phyloP scores from a whole-genome alignment of 2,797 vertebrate genomes.

The Carcharodon carcharias region DNA sequence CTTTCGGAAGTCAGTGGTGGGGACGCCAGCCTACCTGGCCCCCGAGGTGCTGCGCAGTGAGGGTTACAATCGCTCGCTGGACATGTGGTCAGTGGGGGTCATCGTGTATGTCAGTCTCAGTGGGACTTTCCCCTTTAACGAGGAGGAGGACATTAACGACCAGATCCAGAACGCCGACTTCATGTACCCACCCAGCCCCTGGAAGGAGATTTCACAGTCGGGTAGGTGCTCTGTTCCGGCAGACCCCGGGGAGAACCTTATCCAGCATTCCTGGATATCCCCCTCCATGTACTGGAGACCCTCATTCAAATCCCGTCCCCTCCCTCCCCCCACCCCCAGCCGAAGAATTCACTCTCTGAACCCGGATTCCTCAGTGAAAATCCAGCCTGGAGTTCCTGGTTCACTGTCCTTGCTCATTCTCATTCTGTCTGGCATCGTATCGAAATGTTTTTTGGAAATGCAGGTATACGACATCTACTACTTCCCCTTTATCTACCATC shows the following conservation, averaged over 20 bases:
- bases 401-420: too few species aligned
- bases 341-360: too few species aligned
- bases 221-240: constrained; percentile 38
- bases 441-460: too few species aligned
- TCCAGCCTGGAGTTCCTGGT: too few species aligned
- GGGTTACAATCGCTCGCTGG: constrained; percentile 44
- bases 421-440: too few species aligned
- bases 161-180: constrained; percentile 36
- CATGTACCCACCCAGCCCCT: constrained; percentile 27
- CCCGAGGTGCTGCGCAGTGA: constrained; percentile 45
- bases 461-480: too few species aligned
- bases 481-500: too few species aligned
- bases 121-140: constrained; percentile 33
- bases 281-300: neutral
- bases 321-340: too few species aligned
- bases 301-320: too few species aligned
- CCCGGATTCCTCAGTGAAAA: too few species aligned
- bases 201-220: constrained; percentile 32
- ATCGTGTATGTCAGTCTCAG: constrained; percentile 33
- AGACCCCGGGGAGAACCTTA: too few species aligned
- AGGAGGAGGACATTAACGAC: constrained; percentile 34
- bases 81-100: neutral
- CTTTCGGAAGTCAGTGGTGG: neutral
- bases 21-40: constrained; percentile 14
- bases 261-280: too few species aligned